A percentile compares a stretch with the other conserved stretches of the same genome.
These are phyloP conservation scores for Ophraella communa DNA, from an alignment of 2,888 invertebrate species.

Conservation along the genomic window DNA sequence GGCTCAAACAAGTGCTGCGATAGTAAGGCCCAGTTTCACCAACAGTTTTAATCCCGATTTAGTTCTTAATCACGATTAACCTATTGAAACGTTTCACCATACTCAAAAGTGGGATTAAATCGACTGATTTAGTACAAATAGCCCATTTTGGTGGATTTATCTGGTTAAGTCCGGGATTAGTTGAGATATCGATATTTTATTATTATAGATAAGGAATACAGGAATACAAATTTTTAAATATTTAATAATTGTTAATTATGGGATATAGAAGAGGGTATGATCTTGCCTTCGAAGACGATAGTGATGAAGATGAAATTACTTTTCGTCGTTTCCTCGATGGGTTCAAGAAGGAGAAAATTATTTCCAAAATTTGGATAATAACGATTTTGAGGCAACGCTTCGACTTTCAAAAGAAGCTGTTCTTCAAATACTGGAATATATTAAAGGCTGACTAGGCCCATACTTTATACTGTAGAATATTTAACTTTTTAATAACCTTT, in stretches of 20 bases:
- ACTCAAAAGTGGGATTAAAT: no score
- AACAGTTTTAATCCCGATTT: no score
- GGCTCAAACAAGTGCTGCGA: no score
- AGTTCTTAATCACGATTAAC: no score
- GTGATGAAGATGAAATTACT: constrained; percentile 8
- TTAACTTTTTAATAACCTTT: neutral
- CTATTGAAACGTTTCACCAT: no score
- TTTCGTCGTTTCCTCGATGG: constrained; percentile 11
- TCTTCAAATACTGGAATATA: neutral
- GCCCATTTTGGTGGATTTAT: neutral
- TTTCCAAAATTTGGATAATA: constrained; percentile 4
- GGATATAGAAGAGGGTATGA: neutral
- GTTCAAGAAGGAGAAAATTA: constrained; percentile 9
- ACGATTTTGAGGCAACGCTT: constrained; percentile 2
- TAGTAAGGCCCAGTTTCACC: no score
- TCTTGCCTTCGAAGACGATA: constrained; percentile 1
- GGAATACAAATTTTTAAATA: neutral
- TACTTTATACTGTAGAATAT: neutral
- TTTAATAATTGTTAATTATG: neutral
- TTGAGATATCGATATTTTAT: neutral
- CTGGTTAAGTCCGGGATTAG: neutral
- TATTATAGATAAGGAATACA: neutral
- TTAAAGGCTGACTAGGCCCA: neutral
- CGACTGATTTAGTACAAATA: neutral
- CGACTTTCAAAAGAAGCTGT: constrained; percentile 12